A percentile compares a stretch with the other conserved stretches of the same genome.
Conservation (phyloP, 2,888 invertebrate genomes). For the Schrankia costaestrigalis region DNA sequence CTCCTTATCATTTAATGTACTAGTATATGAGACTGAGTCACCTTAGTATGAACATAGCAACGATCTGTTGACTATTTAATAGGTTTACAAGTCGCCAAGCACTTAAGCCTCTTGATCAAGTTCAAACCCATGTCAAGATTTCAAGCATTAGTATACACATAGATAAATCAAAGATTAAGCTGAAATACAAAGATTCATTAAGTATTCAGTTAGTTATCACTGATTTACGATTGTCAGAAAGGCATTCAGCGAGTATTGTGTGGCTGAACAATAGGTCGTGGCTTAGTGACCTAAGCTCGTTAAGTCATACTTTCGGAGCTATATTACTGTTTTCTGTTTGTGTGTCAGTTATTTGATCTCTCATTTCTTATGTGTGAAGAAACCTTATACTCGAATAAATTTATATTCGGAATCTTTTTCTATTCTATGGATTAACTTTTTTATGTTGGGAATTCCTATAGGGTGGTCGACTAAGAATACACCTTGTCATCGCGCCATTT, state of each 20-base stretch:
- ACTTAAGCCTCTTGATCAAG: too few relatives aligned
- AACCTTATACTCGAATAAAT: too few relatives aligned
- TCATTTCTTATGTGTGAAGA: slow-evolving; percentile 2
- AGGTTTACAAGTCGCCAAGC: not conserved
- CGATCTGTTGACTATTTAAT: not conserved
- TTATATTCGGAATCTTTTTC: too few relatives aligned
- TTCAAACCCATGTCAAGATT: too few relatives aligned
- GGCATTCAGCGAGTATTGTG: slow-evolving; percentile 1
- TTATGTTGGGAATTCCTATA: too few relatives aligned
- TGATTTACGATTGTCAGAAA: not conserved
- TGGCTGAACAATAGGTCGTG: slow-evolving; percentile 1
- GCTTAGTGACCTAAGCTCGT: slow-evolving; percentile 2
- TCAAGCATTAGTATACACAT: too few relatives aligned
- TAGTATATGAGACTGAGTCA: not conserved
- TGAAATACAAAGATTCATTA: not conserved
- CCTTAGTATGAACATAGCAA: not conserved
- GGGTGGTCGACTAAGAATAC: too few relatives aligned
- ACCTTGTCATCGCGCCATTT: too few relatives aligned
- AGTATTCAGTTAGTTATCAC: not conserved
- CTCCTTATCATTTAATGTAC: not conserved
- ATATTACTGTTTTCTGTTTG: slow-evolving; percentile 6
- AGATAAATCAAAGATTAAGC: not conserved
- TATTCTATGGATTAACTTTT: too few relatives aligned
- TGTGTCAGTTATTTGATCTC: slow-evolving; percentile 3
- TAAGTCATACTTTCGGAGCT: not conserved